These are phyloP conservation scores for Lophochroa leadbeateri DNA, from an alignment of 2,113 vertebrate genomes.

Conservation along the genomic window DNA sequence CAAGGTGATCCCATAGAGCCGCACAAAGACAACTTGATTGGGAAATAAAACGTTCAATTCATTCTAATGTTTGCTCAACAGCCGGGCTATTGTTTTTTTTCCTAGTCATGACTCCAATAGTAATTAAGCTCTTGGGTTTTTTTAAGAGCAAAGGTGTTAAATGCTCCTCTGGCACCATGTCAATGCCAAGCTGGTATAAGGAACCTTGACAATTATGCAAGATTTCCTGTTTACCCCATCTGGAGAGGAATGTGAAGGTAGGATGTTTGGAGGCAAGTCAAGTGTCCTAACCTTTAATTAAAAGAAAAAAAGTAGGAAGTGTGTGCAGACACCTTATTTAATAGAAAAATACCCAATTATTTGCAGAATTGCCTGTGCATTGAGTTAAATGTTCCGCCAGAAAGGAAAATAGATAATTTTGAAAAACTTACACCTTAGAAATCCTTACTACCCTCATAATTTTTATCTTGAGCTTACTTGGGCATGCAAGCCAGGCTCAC, in stretches of 20 bases:
- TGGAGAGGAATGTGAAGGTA: constrained; percentile 6
- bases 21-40: not conserved
- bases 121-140: constrained; percentile 17
- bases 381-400: not conserved
- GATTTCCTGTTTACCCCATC: constrained; percentile 47
- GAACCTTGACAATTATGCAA: constrained; percentile 2
- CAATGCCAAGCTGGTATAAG: not conserved
- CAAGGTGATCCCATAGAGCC: not conserved
- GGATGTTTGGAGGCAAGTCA: not conserved
- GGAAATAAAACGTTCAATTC: not conserved
- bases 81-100: not conserved
- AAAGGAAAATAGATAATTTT: not conserved
- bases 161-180: not conserved
- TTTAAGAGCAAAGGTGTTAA: constrained; percentile 6
- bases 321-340: not conserved
- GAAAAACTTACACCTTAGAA: not conserved
- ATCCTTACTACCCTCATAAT: not conserved
- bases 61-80: constrained; percentile 10
- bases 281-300: not conserved
- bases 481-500: not conserved
- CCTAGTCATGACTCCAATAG: not conserved
- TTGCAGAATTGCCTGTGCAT: not conserved
- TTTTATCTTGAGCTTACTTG: not conserved
- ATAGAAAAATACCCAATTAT: not conserved
- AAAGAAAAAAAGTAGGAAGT: not conserved